Conservation (phyloP, 53 echinoderm and acorn worm genomes). For the Hippasteria phrygiana region DNA sequence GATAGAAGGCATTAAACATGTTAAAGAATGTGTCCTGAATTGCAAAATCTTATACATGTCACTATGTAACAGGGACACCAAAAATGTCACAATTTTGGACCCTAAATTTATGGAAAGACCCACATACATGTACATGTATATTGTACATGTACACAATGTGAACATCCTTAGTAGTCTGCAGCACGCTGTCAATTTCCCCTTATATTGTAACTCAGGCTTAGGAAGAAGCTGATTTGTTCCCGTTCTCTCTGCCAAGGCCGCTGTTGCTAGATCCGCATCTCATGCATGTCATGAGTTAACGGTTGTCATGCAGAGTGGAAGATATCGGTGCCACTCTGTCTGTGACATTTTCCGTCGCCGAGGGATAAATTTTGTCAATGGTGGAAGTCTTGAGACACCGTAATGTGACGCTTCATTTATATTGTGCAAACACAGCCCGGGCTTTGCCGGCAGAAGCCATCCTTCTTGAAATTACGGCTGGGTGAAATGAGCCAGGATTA, state of each 20-base stretch:
- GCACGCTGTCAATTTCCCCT: neutral
- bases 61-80: no score
- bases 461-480: neutral
- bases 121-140: neutral
- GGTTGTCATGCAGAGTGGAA: conserved; percentile 42
- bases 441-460: neutral
- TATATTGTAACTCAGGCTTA: neutral
- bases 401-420: neutral
- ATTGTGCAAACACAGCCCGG: conserved; percentile 7
- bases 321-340: conserved; percentile 50
- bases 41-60: no score
- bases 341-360: conserved; percentile 35
- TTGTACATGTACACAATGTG: conserved; percentile 8
- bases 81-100: no score
- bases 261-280: neutral
- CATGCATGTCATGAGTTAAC: conserved; percentile 18
- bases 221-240: neutral
- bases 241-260: conserved; percentile 44
- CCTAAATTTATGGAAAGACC: no score
- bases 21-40: no score
- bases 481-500: neutral
- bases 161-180: neutral
- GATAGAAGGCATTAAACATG: no score
- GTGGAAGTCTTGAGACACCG: neutral
- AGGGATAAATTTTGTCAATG: conserved; percentile 43